Evolutionary conservation across 2,888 invertebrate species (phyloP).

Genomic region (Plebejus argus): DNA sequence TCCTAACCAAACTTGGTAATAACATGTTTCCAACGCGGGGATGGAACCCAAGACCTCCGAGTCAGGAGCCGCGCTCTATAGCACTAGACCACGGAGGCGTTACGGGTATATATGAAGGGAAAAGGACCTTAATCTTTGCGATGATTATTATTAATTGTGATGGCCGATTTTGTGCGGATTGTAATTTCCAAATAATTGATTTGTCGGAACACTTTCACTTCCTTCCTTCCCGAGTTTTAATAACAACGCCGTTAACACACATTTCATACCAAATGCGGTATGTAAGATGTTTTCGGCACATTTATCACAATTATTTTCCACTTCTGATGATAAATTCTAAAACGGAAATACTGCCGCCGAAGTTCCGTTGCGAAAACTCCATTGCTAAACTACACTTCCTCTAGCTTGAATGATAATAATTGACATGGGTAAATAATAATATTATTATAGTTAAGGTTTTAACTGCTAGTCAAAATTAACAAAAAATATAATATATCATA

Average conservation of each 20-base stretch:
- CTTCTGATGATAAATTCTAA: neutral
- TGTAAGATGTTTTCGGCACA: neutral
- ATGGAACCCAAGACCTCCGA: too few relatives aligned
- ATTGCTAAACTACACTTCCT: neutral
- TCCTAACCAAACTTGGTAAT: too few relatives aligned
- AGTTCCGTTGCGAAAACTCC: neutral
- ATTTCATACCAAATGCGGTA: neutral
- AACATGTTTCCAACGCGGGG: too few relatives aligned
- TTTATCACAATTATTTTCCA: neutral
- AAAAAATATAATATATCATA: too few relatives aligned
- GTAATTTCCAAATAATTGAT: slow-evolving; percentile 19
- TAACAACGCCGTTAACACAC: slow-evolving; percentile 13
- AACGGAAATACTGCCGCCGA: neutral
- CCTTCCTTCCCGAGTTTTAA: slow-evolving; percentile 29
- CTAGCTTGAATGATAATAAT: too few relatives aligned
- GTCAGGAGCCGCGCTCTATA: too few relatives aligned
- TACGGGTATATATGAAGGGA: too few relatives aligned
- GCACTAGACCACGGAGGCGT: too few relatives aligned
- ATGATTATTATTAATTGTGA: neutral
- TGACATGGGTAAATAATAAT: too few relatives aligned
- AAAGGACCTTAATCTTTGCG: neutral
- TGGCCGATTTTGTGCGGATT: slow-evolving; percentile 6
- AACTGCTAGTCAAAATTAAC: too few relatives aligned
- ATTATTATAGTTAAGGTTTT: too few relatives aligned
- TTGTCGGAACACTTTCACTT: slow-evolving; percentile 31